These are phyloP conservation scores for Zygogramma bicolorata DNA, from an alignment of 2,888 invertebrate species.

Conservation along the genomic window DNA sequence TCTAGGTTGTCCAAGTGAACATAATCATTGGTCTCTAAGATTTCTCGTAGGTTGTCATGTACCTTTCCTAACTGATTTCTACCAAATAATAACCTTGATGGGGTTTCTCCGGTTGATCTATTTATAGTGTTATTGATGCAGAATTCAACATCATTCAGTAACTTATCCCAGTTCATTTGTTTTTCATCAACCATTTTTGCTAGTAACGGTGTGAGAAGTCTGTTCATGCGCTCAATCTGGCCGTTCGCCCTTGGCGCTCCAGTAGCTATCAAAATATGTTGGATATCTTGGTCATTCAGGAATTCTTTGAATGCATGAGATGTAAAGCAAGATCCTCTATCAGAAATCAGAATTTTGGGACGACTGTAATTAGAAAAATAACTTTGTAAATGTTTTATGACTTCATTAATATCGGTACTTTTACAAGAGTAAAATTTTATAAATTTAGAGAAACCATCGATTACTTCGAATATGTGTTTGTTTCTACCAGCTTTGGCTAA, in stretches of 20 bases:
- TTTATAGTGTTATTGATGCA: slow-evolving; percentile 50
- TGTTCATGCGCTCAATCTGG: slow-evolving; percentile 43
- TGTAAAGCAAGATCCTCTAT: slow-evolving; percentile 49
- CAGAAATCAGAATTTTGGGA: slow-evolving; percentile 45
- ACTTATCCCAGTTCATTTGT: slow-evolving; percentile 36
- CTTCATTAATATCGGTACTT: slow-evolving; percentile 37
- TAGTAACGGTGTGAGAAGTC: slow-evolving; percentile 34
- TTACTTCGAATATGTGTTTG: slow-evolving; percentile 50
- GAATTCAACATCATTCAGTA: slow-evolving; percentile 41
- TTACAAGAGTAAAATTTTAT: slow-evolving; percentile 46
- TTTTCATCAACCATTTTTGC: slow-evolving; percentile 29
- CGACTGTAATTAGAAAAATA: slow-evolving; percentile 51
- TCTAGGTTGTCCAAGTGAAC: background rate
- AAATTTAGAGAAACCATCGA: slow-evolving; percentile 55
- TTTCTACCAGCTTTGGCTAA: slow-evolving; percentile 21
- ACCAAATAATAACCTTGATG: slow-evolving; percentile 53
- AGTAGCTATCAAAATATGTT: slow-evolving; percentile 40
- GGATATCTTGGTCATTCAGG: slow-evolving; percentile 34
- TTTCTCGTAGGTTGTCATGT: slow-evolving; percentile 15
- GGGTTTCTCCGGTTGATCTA: slow-evolving; percentile 50
- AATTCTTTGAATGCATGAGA: slow-evolving; percentile 44
- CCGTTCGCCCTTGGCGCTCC: slow-evolving; percentile 44
- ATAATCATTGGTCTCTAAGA: background rate
- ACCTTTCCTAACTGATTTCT: slow-evolving; percentile 15
- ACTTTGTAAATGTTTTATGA: slow-evolving; percentile 24